phyloP scores from a whole-genome alignment of 2,797 vertebrate genomes.

The Huso huso region DNA sequence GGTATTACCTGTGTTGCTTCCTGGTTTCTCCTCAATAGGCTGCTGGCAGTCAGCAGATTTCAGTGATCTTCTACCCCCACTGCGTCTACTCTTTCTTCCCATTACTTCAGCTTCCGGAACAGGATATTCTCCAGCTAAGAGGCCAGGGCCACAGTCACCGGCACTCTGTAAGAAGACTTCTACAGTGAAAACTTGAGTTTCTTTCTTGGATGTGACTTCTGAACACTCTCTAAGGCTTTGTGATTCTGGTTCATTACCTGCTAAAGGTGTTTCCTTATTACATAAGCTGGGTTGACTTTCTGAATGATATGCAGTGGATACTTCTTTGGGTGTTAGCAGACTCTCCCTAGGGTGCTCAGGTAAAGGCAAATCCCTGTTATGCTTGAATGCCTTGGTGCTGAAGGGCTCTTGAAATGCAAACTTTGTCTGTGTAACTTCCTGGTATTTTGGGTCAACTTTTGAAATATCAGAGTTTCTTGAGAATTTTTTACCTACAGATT shows the following conservation, averaged over 20 bases:
- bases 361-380: slow-evolving; percentile 40
- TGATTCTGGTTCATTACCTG: slow-evolving; percentile 19
- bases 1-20: slow-evolving; percentile 20
- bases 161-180: background rate
- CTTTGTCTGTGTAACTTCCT: slow-evolving; percentile 16
- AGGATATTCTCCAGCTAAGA: background rate
- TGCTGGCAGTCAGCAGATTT: slow-evolving; percentile 20
- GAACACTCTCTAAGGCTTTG: slow-evolving; percentile 8
- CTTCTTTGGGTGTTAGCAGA: slow-evolving; percentile 36
- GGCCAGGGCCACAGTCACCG: background rate
- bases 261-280: no score
- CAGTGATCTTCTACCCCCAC: slow-evolving; percentile 26
- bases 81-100: slow-evolving; percentile 14
- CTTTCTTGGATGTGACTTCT: background rate
- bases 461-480: slow-evolving; percentile 20
- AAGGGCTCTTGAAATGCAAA: slow-evolving; percentile 26
- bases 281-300: slow-evolving; percentile 8
- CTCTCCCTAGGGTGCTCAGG: slow-evolving; percentile 29
- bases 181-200: background rate
- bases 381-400: slow-evolving; percentile 31
- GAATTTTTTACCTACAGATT: slow-evolving; percentile 6
- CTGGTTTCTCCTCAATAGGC: background rate
- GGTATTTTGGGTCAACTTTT: slow-evolving; percentile 10
- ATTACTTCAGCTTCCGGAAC: slow-evolving; percentile 12
- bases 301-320: slow-evolving; percentile 36